Base-by-base conservation (phyloP, 2,888 invertebrate genomes). In the Hyles lineata region DNA sequence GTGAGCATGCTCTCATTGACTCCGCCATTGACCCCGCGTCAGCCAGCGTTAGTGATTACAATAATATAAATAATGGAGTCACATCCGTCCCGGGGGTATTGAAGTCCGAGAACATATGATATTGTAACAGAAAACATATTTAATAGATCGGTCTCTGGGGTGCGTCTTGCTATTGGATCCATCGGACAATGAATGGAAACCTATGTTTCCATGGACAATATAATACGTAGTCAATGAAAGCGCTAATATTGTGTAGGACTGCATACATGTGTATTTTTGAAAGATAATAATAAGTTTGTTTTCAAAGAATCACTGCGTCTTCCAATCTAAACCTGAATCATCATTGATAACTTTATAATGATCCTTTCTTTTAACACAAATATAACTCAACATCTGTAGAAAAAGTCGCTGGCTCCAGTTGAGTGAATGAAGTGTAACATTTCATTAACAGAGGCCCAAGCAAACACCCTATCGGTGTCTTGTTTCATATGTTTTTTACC, bases 1-100 rank as follows among this genome's bases (percentile, higher is more conserved):
- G 86, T 85, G 87, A 86, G 89, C 88, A 89, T 92, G 90, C 87
- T 92, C 92, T 93, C 92, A 92, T 92, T 92, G 93, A 94, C 93
- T 92, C 89, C 92, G 83, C 89, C 83, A 90, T 91, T 93, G 93
- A 93, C 93, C 93, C 87, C 89, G 85, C 87, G 85, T 86, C 88
- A 87, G 81, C 83, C 85, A 82, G 82, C 84, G 81, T 83, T 83
- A 85, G 83, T 79, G 87, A 90, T 92, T 91, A 89, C 89, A 90
- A 91, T 89, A 92, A 90, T 89, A 90, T 89, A 90, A 92, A 92
- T 92, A 91, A 91, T 88, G 86, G 86, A 87, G 83, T 87, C 83
- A 89, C 89, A 89, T 88, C 88, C 89, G 87, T 91, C 92, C 90
- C 90, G 81, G 82, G 88, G 87, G 89, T 79, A 88, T 88, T 86